Base-by-base conservation (phyloP, 1,140 invertebrate species). In the Rhagoletis pomonella region DNA sequence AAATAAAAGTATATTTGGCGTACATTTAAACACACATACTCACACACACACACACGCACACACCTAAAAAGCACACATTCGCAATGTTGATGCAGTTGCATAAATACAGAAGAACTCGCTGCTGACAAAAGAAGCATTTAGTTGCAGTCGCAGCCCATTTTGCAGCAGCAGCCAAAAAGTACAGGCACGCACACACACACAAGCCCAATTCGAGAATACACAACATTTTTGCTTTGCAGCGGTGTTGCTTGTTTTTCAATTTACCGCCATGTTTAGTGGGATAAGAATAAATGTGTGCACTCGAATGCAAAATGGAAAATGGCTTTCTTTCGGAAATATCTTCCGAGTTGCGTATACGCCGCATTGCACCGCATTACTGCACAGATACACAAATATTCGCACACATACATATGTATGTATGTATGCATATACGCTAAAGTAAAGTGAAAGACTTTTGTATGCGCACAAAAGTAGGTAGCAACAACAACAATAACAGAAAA, bases 251-350 rank as follows among this genome's bases (percentile, higher is more conserved):
- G 47, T 81, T 81, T 81, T 81, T 81, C 73, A 81, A 81, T 81
- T 81, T 81, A 81, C 73, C 73, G 73, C 73, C n/a, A 81, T 81
- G 47, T 81, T 81, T 55, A 81, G 73, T 55, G 19, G 73, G 73
- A 81, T 81, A 81, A 81, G 73, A 55, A 81, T 81, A 81, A 81
- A 81, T 55, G 73, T 81, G 73, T 55, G 44, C 73, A 81, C 73
- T 81, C 73, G 73, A 81, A 81, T 81, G 73, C 73, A 81, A 81
- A 81, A 81, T 81, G 47, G 73, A 81, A 81, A 81, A 81, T 81
- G 73, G 73, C 73, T 81, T 81, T 81, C 73, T 81, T 81, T 55
- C 73, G 50, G 17, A 81, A 81, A 81, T 81, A 81, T 81, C 44
- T 81, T 81, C n/a, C 7, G 73, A 58, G 73, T 81, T 81, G 73